Percentiles rank a stretch among this genome's conserved stretches.
These are phyloP conservation scores for Conus canariensis DNA, from an alignment of 2,888 invertebrate species.

Conservation along the genomic window DNA sequence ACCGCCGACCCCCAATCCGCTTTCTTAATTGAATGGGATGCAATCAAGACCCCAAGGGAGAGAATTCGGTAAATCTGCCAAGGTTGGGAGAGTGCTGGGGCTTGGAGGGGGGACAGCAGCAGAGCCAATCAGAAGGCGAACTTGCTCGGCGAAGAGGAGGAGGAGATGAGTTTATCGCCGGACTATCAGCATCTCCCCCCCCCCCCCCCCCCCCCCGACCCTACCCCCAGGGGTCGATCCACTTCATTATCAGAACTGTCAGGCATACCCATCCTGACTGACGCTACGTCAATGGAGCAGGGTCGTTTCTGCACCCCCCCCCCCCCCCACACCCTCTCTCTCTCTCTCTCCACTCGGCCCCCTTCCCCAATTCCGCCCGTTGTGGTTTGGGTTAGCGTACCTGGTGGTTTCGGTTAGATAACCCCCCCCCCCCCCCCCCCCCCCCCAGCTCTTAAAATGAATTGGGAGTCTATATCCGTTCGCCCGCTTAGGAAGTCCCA, in stretches of 20 bases:
- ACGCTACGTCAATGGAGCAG: too few relatives aligned
- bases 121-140: not conserved
- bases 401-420: too few relatives aligned
- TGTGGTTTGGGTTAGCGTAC: too few relatives aligned
- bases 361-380: too few relatives aligned
- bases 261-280: too few relatives aligned
- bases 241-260: too few relatives aligned
- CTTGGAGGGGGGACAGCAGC: not conserved
- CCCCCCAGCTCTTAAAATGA: not conserved
- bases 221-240: not conserved
- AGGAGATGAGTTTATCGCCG: too few relatives aligned
- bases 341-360: not conserved
- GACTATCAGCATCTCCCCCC: not conserved
- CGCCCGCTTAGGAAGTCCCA: too few relatives aligned
- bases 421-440: too few relatives aligned
- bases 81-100: slow-evolving; percentile 24
- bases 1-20: not conserved
- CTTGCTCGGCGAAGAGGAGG: too few relatives aligned
- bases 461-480: too few relatives aligned
- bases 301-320: not conserved
- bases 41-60: slow-evolving; percentile 26
- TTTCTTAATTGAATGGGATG: slow-evolving; percentile 33
- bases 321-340: not conserved
- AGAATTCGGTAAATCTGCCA: not conserved
- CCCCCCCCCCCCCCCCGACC: not conserved